Conservation (phyloP, 2,797 vertebrate genomes). For the Pipistrellus kuhlii region DNA sequence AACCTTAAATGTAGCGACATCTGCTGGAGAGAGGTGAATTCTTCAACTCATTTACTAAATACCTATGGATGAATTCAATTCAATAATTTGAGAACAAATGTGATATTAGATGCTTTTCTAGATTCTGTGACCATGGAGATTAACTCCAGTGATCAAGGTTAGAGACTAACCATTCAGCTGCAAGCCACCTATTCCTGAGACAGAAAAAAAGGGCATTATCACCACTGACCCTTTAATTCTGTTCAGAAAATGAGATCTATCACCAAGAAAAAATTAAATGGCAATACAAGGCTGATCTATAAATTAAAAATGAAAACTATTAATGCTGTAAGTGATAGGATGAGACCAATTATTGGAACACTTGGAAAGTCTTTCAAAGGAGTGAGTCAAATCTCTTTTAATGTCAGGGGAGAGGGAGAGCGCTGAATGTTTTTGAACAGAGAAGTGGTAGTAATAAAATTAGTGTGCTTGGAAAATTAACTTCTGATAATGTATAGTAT, state of each 20-base stretch:
- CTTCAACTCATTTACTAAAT: neutral
- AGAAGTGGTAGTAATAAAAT: neutral
- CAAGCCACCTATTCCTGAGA: neutral
- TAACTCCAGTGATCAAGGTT: neutral
- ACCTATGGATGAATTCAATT: neutral
- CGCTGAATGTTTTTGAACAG: neutral
- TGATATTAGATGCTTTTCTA: neutral
- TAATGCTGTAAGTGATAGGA: neutral
- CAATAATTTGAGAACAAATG: neutral
- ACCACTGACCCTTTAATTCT: neutral
- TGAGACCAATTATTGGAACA: neutral
- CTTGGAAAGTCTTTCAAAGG: neutral
- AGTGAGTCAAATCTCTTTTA: neutral
- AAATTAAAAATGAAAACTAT: neutral
- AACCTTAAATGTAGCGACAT: constrained; percentile 43
- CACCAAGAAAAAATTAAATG: neutral
- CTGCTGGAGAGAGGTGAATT: constrained; percentile 45
- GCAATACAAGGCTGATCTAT: neutral
- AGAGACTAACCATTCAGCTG: neutral
- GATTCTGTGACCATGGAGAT: neutral
- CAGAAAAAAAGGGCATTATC: neutral
- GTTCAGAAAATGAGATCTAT: neutral
- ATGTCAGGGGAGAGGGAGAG: neutral
- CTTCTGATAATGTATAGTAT: neutral
- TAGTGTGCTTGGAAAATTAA: neutral